Evolutionary conservation across 92 coral and sea anemone genomes (phyloP), one percentile per base, ranked within the genome.

Genomic region (Siderastrea siderea): DNA sequence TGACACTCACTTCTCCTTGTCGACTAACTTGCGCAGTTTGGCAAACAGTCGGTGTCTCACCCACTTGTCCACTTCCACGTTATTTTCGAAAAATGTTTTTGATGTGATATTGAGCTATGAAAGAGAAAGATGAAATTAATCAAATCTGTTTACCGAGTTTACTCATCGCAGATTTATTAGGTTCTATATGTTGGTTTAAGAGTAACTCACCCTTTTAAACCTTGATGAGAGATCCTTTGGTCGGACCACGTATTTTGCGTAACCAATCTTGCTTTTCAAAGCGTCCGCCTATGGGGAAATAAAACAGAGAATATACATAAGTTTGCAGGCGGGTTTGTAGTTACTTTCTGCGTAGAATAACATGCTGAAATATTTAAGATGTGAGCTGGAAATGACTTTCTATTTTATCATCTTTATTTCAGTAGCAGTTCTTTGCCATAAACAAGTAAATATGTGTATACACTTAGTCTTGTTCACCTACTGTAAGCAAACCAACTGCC

Each of bases 51-150:
- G 87, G 46, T 60, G 80, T 43, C 98, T 95, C 74, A 98, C 99
- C 99, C 99, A 98, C 68, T 88, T 93, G 87, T 98, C 99, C 60
- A 98, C 98, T 67, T 98, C 95, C 7, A 98, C 91, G 86, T 96
- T 95, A 94, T 98, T 98, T 74, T 81, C 75, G 90, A 98, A 98
- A 71, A 98, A 92, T 57, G 91, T 62, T 14, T 91, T 87, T n/a
- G 91, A 68, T 53, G 91, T 84, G 66, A 98, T 89, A 48, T 75
- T 68, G 43, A 98, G 91, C 99, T 97, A 81, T 49, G 12, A 46
- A 43, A 14, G 48, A 53, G 74, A 38, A 46, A 59, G 51, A 14
- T 6, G 44, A 68, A 7, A 57, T 57, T 57, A 57, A 7, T 57
- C 44, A 63, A 63, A 63, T 16, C 1, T 63, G 4, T 2, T 63